Base-by-base conservation (phyloP, 1,140 invertebrate species). In the Adelges cooleyi region DNA sequence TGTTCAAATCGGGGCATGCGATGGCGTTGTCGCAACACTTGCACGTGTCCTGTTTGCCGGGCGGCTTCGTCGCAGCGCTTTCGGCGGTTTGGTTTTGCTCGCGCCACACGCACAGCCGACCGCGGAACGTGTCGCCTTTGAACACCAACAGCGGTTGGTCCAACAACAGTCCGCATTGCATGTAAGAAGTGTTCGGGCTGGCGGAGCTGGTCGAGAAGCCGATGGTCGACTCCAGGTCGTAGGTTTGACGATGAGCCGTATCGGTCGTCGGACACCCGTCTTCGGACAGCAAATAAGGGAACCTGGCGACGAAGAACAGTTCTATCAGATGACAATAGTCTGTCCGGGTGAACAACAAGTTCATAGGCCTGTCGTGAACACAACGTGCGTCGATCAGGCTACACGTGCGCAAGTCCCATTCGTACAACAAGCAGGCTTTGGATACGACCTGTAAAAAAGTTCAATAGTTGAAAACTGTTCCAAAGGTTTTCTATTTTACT, bases 281-380 rank as follows among this genome's bases (percentile, higher is more conserved):
- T 8, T 44, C 4, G 8, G 10, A 17, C 5, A 44, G 20, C 10
- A 25, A 22, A 56, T 22, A 17, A 20, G 56, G 56, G 15, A 62
- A 62, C 27, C 46, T 42, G n/a, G 46, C 56, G 13, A 48, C 25
- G 25, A 62, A 46, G 33, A 48, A 62, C 4, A 62, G 3, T 13
- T 62, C 56, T n/a, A 62, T 15, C 40, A 62, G 29, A 9, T 62
- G 56, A 13, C 33, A 40, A 46, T 62, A 62, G 15, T 62, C 56
- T 20, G 25, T 42, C 8, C 42, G 25, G 15, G 1, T 29, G 33
- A 40, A 62, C 1, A 46, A 3, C 0, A 62, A 9, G 8, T 9
- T 20, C 33, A 62, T 22, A 17, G 42, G 6, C 20, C 20, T 46
- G 27, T 25, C 5, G 6, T 62, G 23, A 0, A 62, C 40, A 48